Conservation (phyloP, 1,140 invertebrate species). For the Vollenhovia emeryi region DNA sequence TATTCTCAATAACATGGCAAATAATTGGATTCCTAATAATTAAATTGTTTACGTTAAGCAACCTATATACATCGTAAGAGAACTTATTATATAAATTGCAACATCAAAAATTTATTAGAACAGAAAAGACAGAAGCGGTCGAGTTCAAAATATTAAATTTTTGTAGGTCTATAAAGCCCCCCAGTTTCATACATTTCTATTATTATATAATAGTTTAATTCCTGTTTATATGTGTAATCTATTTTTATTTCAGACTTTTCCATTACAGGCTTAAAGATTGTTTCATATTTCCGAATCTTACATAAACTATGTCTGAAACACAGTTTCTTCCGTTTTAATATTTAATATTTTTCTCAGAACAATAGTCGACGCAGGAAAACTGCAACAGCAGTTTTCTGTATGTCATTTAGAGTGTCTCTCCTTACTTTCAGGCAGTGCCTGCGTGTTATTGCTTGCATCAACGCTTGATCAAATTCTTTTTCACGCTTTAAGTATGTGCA, state of each 20-base stretch:
- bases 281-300: background rate
- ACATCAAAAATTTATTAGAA: background rate
- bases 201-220: background rate
- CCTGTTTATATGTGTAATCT: background rate
- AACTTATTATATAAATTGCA: background rate
- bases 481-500: background rate
- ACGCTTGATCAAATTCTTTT: conserved; percentile 11
- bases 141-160: background rate
- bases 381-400: background rate
- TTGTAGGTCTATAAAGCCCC: background rate
- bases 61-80: background rate
- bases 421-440: background rate
- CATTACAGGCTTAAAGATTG: background rate
- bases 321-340: background rate
- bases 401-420: background rate
- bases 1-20: background rate
- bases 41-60: background rate
- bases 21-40: background rate
- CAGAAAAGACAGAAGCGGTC: background rate
- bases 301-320: too few species aligned
- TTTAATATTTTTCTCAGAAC: background rate
- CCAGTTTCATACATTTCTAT: background rate
- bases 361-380: background rate
- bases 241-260: background rate
- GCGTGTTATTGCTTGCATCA: conserved; percentile 3